Base-by-base conservation (phyloP, 2,888 invertebrate genomes). In the Xestia c-nigrum region DNA sequence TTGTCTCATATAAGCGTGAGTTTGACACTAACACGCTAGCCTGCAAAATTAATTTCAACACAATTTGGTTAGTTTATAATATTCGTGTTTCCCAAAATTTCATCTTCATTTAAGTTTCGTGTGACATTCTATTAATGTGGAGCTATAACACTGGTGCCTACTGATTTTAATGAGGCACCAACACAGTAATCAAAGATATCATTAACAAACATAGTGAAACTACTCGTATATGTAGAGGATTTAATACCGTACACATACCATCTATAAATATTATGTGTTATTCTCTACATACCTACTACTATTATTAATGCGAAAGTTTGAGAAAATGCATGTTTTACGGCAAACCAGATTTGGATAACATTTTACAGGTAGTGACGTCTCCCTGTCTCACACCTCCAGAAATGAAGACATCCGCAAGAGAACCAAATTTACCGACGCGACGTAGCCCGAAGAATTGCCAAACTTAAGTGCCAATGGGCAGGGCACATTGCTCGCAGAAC, bases 1-100 rank as follows among this genome's bases (percentile, higher is more conserved):
- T 83, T 77, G 80, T 74, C 65, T 71, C 77, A 57, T 73, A 72
- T 71, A 65, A 85, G 76, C 78, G 73, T 69, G 71, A 80, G 69
- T 78, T 74, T 77, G 85, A 80, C 82, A 75, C 78, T 82, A 85
- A 78, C 66, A 59, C 57, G 74, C 74, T 73, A 67, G 67, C 78
- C 69, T 61, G 72, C 70, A 80, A 80, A 85, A 64, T 78, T 72
- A n/a, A 78, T 85, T 81, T 80, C 61, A 81, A 81, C 70, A 73
- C 50, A 72, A 85, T 82, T 82, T 40, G 19, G 72, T 74, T 68
- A 65, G 76, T 82, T 78, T 72, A 65, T 50, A 73, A 66, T 70
- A 80, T 61, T 73, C 80, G 43, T n/a, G 52, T 65, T 71, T 64
- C 55, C 38, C 43, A 40, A 68, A 82, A 71, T 80, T 74, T 43